A percentile compares a stretch with the other conserved stretches of the same genome.
Evolutionary conservation across 37 sponge, comb jelly and placozoan species (phyloP).

Genomic region (Amphimedon queenslandica): DNA sequence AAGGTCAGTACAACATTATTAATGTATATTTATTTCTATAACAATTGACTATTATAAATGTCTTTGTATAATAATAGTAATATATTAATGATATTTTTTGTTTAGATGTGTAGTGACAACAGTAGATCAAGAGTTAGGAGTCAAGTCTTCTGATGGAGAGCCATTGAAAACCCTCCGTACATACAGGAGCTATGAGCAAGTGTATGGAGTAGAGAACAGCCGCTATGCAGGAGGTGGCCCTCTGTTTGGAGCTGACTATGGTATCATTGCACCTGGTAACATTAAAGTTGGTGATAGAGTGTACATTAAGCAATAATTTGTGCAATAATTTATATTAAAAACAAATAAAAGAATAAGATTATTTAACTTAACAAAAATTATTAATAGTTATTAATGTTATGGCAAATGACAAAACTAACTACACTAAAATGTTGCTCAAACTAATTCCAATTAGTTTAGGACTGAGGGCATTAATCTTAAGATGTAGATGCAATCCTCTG

Average conservation of each 20-base stretch:
- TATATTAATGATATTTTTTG: background rate
- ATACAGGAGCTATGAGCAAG: background rate
- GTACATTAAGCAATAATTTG: background rate
- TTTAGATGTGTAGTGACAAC: constrained; percentile 39
- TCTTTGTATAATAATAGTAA: no score
- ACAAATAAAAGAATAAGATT: background rate
- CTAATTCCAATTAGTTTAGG: no score
- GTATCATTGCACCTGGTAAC: background rate
- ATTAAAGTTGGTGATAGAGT: constrained; percentile 3
- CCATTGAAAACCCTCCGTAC: constrained; percentile 24
- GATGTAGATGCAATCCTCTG: no score
- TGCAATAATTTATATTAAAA: no score
- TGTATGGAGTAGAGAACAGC: background rate
- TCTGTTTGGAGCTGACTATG: constrained; percentile 5
- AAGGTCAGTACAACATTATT: background rate
- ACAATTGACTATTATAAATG: no score
- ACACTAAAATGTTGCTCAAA: no score
- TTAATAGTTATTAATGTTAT: no score
- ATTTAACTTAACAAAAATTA: background rate
- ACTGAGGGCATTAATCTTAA: no score
- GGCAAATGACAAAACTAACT: no score
- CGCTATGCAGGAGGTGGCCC: background rate
- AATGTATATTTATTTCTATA: background rate
- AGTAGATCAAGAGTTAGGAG: constrained; percentile 38
- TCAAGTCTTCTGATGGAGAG: constrained; percentile 15